These are phyloP conservation scores for Cyclophora punctaria DNA, from an alignment of 2,888 invertebrate species.

Conservation along the genomic window DNA sequence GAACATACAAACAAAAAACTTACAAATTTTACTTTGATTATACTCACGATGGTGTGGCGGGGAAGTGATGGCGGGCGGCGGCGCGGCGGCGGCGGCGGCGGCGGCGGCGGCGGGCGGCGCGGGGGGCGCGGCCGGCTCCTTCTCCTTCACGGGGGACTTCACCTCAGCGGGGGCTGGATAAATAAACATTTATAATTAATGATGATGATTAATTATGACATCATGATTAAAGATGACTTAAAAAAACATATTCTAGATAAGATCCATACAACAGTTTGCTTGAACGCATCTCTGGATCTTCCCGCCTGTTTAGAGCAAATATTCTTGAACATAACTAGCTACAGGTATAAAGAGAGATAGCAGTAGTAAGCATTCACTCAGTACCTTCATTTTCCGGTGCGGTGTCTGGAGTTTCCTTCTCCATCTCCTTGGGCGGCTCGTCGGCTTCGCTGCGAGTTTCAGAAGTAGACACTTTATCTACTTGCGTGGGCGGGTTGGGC, in stretches of 20 bases:
- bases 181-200: too few relatives aligned
- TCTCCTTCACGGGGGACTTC: constrained; percentile 1
- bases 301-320: too few relatives aligned
- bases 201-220: too few relatives aligned
- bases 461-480: constrained; percentile 63
- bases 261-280: too few relatives aligned
- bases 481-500: constrained; percentile 60
- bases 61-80: constrained; percentile 42
- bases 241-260: background rate
- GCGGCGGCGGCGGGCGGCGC: constrained; percentile 5
- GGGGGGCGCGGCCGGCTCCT: constrained; percentile 4
- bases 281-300: too few relatives aligned
- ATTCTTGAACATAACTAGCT: too few relatives aligned
- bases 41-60: constrained; percentile 55
- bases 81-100: constrained; percentile 14
- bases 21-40: background rate
- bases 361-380: too few relatives aligned
- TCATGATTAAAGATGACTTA: background rate
- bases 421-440: constrained; percentile 36
- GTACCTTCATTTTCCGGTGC: constrained; percentile 16
- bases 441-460: constrained; percentile 49
- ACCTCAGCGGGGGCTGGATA: too few relatives aligned
- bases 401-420: constrained; percentile 22
- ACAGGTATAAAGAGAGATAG: too few relatives aligned
- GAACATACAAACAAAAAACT: too few relatives aligned